phyloP scores from a whole-genome alignment of 2,797 vertebrate species.

The Apogon talboti region DNA sequence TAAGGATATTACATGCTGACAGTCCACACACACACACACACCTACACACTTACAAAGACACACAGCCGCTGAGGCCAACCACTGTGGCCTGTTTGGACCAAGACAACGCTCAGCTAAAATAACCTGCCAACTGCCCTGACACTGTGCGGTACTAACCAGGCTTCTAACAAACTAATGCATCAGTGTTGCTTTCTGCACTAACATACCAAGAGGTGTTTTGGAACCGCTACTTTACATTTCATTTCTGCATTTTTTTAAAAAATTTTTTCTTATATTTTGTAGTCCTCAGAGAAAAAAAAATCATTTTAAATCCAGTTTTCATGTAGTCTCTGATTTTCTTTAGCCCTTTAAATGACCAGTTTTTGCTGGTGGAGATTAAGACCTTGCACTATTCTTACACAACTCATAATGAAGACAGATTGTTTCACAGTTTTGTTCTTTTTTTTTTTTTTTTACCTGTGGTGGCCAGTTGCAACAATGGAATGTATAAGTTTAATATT shows the following conservation, averaged over 20 bases:
- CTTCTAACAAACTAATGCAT: constrained; percentile 89
- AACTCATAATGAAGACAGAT: constrained; percentile 30
- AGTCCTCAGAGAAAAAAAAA: constrained; percentile 27
- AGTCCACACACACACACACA: constrained; percentile 20
- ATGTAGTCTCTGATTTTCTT: constrained; percentile 36
- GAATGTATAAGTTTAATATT: constrained; percentile 35
- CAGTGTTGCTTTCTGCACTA: constrained; percentile 86
- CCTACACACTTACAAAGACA: constrained; percentile 30
- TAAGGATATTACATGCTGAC: constrained; percentile 78
- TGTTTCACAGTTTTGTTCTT: constrained; percentile 48
- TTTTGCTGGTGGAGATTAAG: constrained; percentile 66
- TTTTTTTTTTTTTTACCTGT: constrained; percentile 33
- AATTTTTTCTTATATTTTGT: constrained; percentile 15
- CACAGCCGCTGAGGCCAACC: constrained; percentile 51
- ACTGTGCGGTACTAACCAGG: constrained; percentile 88
- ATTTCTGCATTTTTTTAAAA: constrained; percentile 32
- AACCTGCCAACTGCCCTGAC: constrained; percentile 84
- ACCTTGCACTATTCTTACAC: constrained; percentile 74
- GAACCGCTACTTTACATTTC: constrained; percentile 54
- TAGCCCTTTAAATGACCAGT: constrained; percentile 43
- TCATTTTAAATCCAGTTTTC: constrained; percentile 24
- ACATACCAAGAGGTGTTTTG: constrained; percentile 81
- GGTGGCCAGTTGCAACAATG: constrained; percentile 43
- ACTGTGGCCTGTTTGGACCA: constrained; percentile 80
- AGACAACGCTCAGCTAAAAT: constrained; percentile 86